Evolutionary conservation across 2,888 invertebrate species (phyloP).

Genomic region (Rhabditophanes sp.): DNA sequence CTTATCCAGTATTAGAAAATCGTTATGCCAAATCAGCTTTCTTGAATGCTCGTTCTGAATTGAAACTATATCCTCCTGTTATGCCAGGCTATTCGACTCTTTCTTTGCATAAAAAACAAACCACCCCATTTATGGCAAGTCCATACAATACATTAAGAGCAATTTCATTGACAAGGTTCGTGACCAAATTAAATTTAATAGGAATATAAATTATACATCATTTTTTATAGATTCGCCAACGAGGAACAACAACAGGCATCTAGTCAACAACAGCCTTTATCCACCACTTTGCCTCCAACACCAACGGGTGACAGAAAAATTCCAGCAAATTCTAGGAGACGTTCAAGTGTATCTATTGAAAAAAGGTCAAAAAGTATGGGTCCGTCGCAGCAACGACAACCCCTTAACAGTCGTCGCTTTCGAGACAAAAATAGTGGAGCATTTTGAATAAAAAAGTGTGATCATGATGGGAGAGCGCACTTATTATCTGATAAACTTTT

Average conservation of each 20-base stretch:
- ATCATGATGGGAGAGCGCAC: too few species aligned
- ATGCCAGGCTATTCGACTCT: conserved; percentile 41
- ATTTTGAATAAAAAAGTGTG: too few species aligned
- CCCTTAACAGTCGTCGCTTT: too few species aligned
- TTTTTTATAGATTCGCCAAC: conserved; percentile 8
- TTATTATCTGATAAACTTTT: too few species aligned
- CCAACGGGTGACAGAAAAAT: too few species aligned
- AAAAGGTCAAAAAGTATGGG: too few species aligned
- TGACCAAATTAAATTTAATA: neutral
- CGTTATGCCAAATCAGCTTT: conserved; percentile 36
- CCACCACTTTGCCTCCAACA: too few species aligned
- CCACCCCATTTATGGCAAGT: conserved; percentile 34
- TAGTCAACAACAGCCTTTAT: too few species aligned
- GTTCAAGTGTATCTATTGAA: too few species aligned
- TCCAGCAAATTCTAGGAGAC: too few species aligned
- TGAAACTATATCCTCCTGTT: conserved; percentile 43
- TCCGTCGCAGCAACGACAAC: too few species aligned
- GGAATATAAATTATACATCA: neutral
- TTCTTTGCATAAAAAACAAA: conserved; percentile 29
- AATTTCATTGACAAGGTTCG: conserved; percentile 18
- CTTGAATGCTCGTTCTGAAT: conserved; percentile 38
- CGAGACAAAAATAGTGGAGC: too few species aligned
- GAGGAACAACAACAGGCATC: conserved; percentile 9
- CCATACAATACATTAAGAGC: conserved; percentile 43
- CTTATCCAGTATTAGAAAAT: conserved; percentile 39